Base-by-base conservation (phyloP, 2,888 invertebrate species). In the Pantelozetes paolii region DNA sequence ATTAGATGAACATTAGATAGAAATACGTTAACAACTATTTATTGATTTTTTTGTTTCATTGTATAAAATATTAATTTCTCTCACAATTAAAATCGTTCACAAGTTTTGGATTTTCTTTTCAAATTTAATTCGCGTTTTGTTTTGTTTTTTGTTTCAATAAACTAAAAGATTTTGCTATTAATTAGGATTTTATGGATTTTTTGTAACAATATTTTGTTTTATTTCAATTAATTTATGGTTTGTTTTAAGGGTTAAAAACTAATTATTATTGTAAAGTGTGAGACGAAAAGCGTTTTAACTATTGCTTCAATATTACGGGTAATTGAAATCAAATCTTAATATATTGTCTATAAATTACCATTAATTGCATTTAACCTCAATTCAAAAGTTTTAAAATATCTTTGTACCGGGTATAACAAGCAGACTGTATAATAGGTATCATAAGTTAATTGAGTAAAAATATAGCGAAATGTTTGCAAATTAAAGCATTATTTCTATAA, bases 51-150 rank as follows among this genome's bases (percentile, higher is more conserved):
- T 32, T 62, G 59, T 62, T 23, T 45, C 36, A 36, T 28, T 20
- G 64, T 64, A 64, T 64, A 64, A 69, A 67, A 69, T 45, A 64
- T 64, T 36, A 32, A 30, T 59, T 64, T 28, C 3, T 50, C 23
- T 54, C 54, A 54, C 57, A 28, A 36, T 64, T 36, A 64, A n/a
- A 64, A 64, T 64, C 62, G 18, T 64, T 36, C 62, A 15, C 13
- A 9, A 23, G 11, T 54, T 54, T 54, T 54, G n/a, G n/a, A n/a
- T n/a, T 13, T 28, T 57, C 5, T 59, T 32, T 5, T 59, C 30
- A 59, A 30, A 30, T 18, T 59, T 59, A 30, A 59, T 30, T 59
- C 30, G 59, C 59, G 18, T 8, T 36, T 36, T n/a, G n/a, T n/a
- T n/a, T n/a, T n/a, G n/a, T n/a, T n/a, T n/a, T 57, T 57, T 28